A percentile compares a stretch with the other conserved stretches of the same genome.
These are phyloP conservation scores for Drosophila tristis DNA, from an alignment of 1,140 invertebrate genomes.

Conservation along the genomic window DNA sequence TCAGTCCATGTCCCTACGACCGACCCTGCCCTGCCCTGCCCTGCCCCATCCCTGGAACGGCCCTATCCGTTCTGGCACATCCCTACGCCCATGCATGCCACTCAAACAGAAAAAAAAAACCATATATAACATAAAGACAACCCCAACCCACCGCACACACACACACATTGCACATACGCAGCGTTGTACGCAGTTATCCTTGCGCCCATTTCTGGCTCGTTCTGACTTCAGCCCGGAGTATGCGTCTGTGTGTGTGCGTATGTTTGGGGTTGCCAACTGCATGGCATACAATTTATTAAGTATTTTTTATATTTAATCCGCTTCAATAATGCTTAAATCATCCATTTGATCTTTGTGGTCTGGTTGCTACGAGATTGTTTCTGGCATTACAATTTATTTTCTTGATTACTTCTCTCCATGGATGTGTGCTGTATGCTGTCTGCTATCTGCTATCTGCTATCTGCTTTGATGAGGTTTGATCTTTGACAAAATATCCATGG, in stretches of 20 bases:
- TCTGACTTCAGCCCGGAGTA: background rate
- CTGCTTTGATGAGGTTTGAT: no score
- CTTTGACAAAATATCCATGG: no score
- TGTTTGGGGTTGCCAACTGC: constrained; percentile 35
- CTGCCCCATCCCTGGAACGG: constrained; percentile 25
- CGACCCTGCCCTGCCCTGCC: constrained; percentile 1
- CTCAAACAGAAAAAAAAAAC: constrained; percentile 33
- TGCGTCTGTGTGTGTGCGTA: background rate
- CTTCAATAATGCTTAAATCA: constrained; percentile 8
- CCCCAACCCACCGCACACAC: background rate
- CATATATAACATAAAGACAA: constrained; percentile 45
- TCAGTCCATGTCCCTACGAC: constrained; percentile 24
- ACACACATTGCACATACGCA: constrained; percentile 68
- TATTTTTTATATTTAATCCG: constrained; percentile 31
- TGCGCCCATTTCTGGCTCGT: constrained; percentile 64
- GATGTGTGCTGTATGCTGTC: background rate
- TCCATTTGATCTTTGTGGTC: background rate
- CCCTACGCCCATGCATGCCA: constrained; percentile 43
- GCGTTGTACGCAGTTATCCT: constrained; percentile 74
- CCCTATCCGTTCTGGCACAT: constrained; percentile 23
- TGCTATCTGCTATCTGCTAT: background rate
- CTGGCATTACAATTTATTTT: background rate
- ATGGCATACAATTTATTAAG: constrained; percentile 53
- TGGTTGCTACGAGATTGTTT: background rate
- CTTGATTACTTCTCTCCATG: background rate